A percentile compares a stretch with the other conserved stretches of the same genome.
These are phyloP conservation scores for Rhyacophila evoluta DNA, from an alignment of 2,888 invertebrate species.

Conservation along the genomic window DNA sequence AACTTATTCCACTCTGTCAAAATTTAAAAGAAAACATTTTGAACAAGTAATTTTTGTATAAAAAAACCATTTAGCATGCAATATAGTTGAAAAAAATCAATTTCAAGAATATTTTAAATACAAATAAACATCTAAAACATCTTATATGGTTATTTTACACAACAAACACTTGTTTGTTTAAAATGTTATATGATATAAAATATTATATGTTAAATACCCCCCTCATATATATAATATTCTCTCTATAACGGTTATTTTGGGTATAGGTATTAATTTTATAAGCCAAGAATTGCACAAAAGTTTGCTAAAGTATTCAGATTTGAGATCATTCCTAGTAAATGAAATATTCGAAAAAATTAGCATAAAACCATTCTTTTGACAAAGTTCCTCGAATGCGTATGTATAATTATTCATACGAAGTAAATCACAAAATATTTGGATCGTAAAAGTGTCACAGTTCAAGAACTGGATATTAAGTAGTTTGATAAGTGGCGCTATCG, in stretches of 20 bases:
- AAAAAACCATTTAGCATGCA: too few species aligned
- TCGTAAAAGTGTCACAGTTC: constrained; percentile 22
- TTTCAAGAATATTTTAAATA: too few species aligned
- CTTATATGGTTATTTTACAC: too few species aligned
- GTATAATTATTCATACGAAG: constrained; percentile 14
- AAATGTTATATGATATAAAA: too few species aligned
- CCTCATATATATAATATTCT: too few species aligned
- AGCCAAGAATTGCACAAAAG: constrained; percentile 9
- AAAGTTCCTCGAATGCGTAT: neutral
- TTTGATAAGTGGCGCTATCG: constrained; percentile 5
- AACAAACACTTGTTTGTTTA: too few species aligned
- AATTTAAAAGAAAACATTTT: too few species aligned
- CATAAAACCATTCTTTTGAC: neutral
- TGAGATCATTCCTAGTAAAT: neutral
- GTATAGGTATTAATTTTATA: neutral
- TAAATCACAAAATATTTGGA: constrained; percentile 22
- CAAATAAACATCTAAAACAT: too few species aligned
- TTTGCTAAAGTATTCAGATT: neutral
- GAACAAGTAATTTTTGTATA: too few species aligned
- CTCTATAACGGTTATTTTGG: neutral
- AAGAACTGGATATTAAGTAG: constrained; percentile 11
- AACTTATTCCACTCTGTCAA: too few species aligned
- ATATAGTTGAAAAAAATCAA: too few species aligned
- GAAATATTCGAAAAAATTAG: neutral
- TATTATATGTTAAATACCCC: too few species aligned